A percentile compares a stretch with the other conserved stretches of the same genome.
Evolutionary conservation across 2,888 invertebrate species (phyloP).

Genomic region (Sipha maydis): DNA sequence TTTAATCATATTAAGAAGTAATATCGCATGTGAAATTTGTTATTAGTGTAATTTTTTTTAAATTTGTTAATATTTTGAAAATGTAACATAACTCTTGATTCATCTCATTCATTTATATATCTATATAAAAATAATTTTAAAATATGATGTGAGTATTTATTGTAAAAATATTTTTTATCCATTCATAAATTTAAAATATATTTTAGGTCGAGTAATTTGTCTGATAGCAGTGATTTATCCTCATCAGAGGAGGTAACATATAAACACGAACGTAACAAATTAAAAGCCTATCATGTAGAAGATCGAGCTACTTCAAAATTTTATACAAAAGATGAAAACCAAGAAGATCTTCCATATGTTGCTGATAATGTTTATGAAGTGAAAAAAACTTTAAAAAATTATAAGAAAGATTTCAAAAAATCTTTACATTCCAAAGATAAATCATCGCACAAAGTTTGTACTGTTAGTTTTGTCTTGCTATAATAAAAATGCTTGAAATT

Average conservation of each 20-base stretch:
- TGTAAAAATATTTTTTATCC: background rate
- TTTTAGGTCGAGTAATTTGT: constrained; percentile 39
- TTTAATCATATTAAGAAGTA: no score
- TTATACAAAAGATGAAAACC: constrained; percentile 52
- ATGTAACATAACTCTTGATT: background rate
- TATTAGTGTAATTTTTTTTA: no score
- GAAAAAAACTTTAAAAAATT: constrained; percentile 23
- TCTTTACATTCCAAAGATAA: constrained; percentile 27
- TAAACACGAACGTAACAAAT: background rate
- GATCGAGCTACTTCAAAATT: constrained; percentile 56
- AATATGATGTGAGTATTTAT: background rate
- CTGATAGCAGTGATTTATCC: constrained; percentile 35
- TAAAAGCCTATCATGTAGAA: constrained; percentile 1
- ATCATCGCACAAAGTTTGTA: background rate
- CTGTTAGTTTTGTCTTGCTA: background rate
- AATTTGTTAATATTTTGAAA: background rate
- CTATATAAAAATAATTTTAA: background rate
- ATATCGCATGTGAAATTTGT: no score
- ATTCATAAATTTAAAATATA: background rate
- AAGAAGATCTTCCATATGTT: constrained; percentile 49
- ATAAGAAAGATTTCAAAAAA: constrained; percentile 2
- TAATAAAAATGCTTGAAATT: no score
- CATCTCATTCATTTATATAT: background rate
- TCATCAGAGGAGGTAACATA: constrained; percentile 6
- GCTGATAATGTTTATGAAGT: constrained; percentile 34